Base-by-base conservation (phyloP, 1,140 invertebrate species). In the Tigriopus japonicus region DNA sequence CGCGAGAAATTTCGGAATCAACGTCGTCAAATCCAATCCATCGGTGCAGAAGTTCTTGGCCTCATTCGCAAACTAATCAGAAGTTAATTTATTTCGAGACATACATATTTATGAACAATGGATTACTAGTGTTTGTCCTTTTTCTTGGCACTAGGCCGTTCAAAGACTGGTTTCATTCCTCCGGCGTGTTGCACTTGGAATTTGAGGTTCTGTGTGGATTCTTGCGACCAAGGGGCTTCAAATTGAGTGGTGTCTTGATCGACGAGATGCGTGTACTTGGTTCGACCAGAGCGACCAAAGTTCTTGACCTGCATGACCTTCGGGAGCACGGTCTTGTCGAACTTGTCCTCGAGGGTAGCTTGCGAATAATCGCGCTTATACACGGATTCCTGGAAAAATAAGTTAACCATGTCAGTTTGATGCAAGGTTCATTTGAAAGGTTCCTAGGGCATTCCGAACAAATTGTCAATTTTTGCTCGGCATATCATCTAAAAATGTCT, bases 181-280 rank as follows among this genome's bases (percentile, higher is more conserved):
- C 89, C 93, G 13, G 90, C 86, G 69, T 86, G 82, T 68, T 84
- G 83, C 60, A 82, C 82, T 66, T 89, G 82, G 64, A 97, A 93
- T 71, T 97, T 93, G 1, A 88, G 72, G 73, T 90, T 93, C 65
- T 89, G 83, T 1, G 74, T 70, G 5, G 87, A 90, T 68, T 97
- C 92, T 3, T 83, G 81, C 62, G 86, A 84, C 95, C 95, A 98
- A 0, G 93, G 87, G 0, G 91, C 93, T 69, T 98, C 93, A 70
- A 97, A 95, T 65, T 89, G 84, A 0, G 96, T 98, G 0, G 96
- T 98, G 70, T 99, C 96, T 75, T 99, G 95, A 73, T 98, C 94
- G 0, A 98, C 92, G 67, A 99, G 77, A 75, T 99, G 96, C 5
- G 95, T 99, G 72, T 98, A 99, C 70, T 99, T 99, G 0, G 96